These are phyloP conservation scores for Scaptomyza hsui DNA, from an alignment of 1,140 invertebrate species.

Conservation along the genomic window DNA sequence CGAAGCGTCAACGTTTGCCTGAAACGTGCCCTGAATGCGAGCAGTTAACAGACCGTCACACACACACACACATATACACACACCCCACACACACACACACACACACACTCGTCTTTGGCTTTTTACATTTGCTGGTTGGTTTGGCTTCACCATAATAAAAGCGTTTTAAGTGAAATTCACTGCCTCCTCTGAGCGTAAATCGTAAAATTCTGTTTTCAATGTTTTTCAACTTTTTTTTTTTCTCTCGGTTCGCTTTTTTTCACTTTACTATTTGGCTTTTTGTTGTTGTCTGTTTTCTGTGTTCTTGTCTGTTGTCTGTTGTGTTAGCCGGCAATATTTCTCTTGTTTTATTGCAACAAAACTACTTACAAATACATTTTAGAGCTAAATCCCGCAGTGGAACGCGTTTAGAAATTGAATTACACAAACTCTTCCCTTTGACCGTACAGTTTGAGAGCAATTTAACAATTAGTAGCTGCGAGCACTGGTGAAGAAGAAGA, in stretches of 20 bases:
- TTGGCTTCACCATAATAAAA: constrained; percentile 70
- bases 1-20: constrained; percentile 74
- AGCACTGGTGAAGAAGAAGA: constrained; percentile 5
- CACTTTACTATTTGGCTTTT: constrained; percentile 33
- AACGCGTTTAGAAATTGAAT: constrained; percentile 48
- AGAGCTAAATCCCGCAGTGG: constrained; percentile 42
- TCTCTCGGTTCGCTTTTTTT: constrained; percentile 16
- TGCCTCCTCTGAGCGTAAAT: constrained; percentile 62
- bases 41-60: constrained; percentile 49
- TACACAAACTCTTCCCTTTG: neutral
- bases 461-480: constrained; percentile 58
- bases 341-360: constrained; percentile 42
- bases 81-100: constrained; percentile 9
- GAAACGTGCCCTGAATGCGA: constrained; percentile 75
- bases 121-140: constrained; percentile 34
- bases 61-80: constrained; percentile 16
- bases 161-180: constrained; percentile 82
- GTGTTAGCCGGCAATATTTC: constrained; percentile 36
- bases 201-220: constrained; percentile 78
- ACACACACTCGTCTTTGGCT: constrained; percentile 17
- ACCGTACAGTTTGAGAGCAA: constrained; percentile 34
- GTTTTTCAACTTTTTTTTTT: constrained; percentile 43
- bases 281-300: constrained; percentile 5
- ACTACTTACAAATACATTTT: constrained; percentile 47
- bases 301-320: constrained; percentile 15